Evolutionary conservation across 92 coral and sea anemone species (phyloP).

Genomic region (Porites cylindrica): DNA sequence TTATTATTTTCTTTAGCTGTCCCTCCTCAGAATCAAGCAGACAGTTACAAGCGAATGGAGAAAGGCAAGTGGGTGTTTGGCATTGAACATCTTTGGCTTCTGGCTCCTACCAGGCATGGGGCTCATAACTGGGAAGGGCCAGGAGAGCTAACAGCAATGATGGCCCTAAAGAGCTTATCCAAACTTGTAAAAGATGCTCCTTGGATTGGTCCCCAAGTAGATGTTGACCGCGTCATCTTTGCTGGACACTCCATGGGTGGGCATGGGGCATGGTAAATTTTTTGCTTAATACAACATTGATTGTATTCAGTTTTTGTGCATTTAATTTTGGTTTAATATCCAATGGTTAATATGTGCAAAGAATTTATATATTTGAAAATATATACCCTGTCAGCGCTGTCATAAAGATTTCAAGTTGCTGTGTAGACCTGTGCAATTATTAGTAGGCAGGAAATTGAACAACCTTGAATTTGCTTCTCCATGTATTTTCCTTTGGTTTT

Average conservation of each 20-base stretch:
- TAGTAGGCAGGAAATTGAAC: too few relatives aligned
- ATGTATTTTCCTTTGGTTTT: too few relatives aligned
- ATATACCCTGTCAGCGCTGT: too few relatives aligned
- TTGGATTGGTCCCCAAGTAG: conserved; percentile 79
- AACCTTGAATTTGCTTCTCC: too few relatives aligned
- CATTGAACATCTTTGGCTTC: conserved; percentile 89
- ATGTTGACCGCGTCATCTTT: conserved; percentile 78
- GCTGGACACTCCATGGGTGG: conserved; percentile 99
- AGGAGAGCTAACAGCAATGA: conserved; percentile 94
- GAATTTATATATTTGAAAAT: too few relatives aligned
- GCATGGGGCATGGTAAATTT: conserved; percentile 96
- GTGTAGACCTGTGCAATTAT: too few relatives aligned
- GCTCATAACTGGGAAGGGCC: conserved; percentile 99
- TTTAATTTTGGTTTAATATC: too few relatives aligned
- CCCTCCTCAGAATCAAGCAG: conserved; percentile 97
- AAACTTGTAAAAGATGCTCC: conserved; percentile 71
- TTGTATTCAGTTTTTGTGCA: too few relatives aligned
- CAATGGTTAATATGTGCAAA: too few relatives aligned
- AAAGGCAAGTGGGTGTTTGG: conserved; percentile 94
- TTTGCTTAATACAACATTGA: not conserved
- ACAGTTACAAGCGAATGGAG: conserved; percentile 97
- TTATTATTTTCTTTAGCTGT: conserved; percentile 62
- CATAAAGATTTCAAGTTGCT: too few relatives aligned
- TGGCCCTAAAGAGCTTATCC: conserved; percentile 82
- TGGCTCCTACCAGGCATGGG: conserved; percentile 99